Base-by-base conservation (phyloP, 2,797 vertebrate species). In the Coranthus polyacanthus region DNA sequence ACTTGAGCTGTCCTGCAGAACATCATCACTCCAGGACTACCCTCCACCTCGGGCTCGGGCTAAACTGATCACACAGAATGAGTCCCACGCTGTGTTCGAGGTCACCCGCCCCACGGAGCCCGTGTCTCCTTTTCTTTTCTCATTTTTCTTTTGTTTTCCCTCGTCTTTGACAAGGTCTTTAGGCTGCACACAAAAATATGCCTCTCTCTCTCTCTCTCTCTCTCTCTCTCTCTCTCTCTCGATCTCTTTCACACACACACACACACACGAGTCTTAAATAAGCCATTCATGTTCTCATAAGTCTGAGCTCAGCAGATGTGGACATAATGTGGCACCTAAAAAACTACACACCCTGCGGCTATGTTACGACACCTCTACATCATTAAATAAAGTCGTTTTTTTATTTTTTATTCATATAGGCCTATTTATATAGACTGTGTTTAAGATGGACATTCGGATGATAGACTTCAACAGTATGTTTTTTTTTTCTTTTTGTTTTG, bases 31-130 rank as follows among this genome's bases (percentile, higher is more conserved):
- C 55, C 49, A 50, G 68, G 54, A 56, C 62, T 58, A 70, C 7
- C 65, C 84, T 67, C 80, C n/a, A 26, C 82, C 78, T 86, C 81
- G 86, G 74, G 43, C 24, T 26, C 82, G 81, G 82, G 54, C 65
- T 79, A 16, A 65, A 62, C 24, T 34, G 75, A 75, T 80, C 70
- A 36, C 62, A 66, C 65, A 26, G 3, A 54, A 15, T n/a, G 24
- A 72, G 46, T 39, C 70, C 22, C 72, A 36, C 8, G 12, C 56
- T 73, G 68, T 16, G 83, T 67, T 68, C 17, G 52, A 82, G 84
- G 87, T 86, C 84, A 80, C 59, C 49, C 34, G 3, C 60, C 76
- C 34, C 55, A 17, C 15, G 29, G 47, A 65, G 62, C 15, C 43
- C 1, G 8, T 52, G 55, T 62, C 60, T n/a, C 56, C 46, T 39